Percentiles rank a stretch among this genome's conserved stretches.
Conservation (phyloP, 2,888 invertebrate genomes). For the Drosophila diplacantha region DNA sequence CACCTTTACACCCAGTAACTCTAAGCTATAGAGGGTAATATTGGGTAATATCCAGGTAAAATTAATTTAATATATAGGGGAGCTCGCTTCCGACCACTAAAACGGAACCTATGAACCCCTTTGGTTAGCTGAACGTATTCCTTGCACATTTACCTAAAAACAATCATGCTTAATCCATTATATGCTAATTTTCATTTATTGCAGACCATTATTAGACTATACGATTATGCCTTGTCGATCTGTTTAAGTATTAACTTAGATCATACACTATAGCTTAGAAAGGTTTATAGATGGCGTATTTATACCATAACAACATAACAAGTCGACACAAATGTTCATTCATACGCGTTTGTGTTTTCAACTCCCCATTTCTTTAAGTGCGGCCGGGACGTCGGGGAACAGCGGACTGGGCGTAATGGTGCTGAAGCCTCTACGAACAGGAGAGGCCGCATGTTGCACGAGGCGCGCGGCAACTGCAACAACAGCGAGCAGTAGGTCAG, state of each 20-base stretch:
- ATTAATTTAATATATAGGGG: background rate
- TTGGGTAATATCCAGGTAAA: background rate
- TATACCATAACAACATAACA: too few species aligned
- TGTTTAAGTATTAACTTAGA: background rate
- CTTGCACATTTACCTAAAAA: background rate
- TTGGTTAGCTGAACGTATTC: background rate
- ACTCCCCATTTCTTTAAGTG: conserved; percentile 10
- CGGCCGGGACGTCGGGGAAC: conserved; percentile 3
- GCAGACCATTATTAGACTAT: too few species aligned
- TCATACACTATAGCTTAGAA: background rate
- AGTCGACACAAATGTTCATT: too few species aligned
- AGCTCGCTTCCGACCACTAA: background rate
- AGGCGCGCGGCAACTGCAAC: conserved; percentile 47
- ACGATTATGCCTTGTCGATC: too few species aligned
- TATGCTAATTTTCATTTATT: too few species aligned
- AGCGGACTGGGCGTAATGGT: conserved; percentile 19
- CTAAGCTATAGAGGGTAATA: too few species aligned
- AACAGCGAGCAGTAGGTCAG: conserved; percentile 18
- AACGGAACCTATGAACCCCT: background rate
- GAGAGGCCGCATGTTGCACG: conserved; percentile 44
- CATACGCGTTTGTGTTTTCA: background rate
- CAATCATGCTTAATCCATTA: background rate
- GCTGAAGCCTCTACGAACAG: conserved; percentile 20
- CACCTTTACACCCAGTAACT: too few species aligned
- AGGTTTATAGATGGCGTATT: too few species aligned